Conservation (phyloP, 2,888 invertebrate species). For the Calephelis perditalis region DNA sequence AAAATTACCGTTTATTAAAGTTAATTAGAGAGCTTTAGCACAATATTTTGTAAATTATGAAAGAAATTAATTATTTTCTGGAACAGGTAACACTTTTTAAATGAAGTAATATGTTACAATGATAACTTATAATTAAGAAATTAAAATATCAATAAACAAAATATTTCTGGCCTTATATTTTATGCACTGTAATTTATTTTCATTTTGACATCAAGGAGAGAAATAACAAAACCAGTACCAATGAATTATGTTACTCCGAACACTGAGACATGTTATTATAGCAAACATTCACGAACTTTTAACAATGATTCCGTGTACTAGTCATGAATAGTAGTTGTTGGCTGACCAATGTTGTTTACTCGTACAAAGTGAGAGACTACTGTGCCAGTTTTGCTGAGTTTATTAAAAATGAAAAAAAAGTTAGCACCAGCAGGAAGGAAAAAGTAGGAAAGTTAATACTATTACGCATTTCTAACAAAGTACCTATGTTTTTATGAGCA, state of each 20-base stretch:
- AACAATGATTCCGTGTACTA: slow-evolving; percentile 15
- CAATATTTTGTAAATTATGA: too few relatives aligned
- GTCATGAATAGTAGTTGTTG: slow-evolving; percentile 15
- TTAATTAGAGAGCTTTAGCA: too few relatives aligned
- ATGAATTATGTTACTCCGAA: slow-evolving; percentile 18
- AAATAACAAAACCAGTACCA: slow-evolving; percentile 11
- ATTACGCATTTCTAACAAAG: too few relatives aligned
- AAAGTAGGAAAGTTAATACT: too few relatives aligned
- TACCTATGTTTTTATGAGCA: too few relatives aligned
- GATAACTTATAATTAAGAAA: too few relatives aligned
- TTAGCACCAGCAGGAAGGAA: not conserved
- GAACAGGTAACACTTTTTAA: too few relatives aligned
- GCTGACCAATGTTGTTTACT: not conserved
- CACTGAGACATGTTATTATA: slow-evolving; percentile 18
- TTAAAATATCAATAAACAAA: not conserved
- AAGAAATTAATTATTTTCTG: too few relatives aligned
- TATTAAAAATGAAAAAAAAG: not conserved
- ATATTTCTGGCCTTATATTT: slow-evolving; percentile 4
- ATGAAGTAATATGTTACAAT: too few relatives aligned
- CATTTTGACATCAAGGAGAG: slow-evolving; percentile 27
- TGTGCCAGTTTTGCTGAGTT: not conserved
- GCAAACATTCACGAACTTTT: slow-evolving; percentile 19
- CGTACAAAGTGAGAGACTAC: not conserved
- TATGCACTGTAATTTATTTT: slow-evolving; percentile 22
- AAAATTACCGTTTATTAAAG: too few relatives aligned